Evolutionary conservation across 2,888 invertebrate species (phyloP).

Genomic region (Chouioia cunea): DNA sequence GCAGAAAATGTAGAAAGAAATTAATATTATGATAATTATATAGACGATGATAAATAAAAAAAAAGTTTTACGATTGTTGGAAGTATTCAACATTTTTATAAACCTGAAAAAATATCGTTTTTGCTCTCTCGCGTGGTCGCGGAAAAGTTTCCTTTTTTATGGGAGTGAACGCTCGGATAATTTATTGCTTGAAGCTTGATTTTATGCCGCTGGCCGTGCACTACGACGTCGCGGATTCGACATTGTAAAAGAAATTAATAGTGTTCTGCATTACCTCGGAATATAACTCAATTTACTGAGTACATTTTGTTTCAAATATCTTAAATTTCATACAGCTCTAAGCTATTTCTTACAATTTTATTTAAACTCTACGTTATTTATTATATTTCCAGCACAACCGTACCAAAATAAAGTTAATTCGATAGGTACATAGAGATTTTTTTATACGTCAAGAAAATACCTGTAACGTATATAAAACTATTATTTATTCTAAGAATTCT

Average conservation of each 20-base stretch:
- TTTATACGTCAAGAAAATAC: no score
- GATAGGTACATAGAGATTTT: no score
- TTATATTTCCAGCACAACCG: no score
- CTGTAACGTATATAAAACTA: no score
- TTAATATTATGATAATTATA: no score
- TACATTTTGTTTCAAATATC: not conserved
- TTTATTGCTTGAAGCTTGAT: slow-evolving; percentile 40
- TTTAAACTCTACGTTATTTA: no score
- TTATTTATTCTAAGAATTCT: no score
- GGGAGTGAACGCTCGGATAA: slow-evolving; percentile 30
- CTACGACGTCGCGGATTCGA: slow-evolving; percentile 29
- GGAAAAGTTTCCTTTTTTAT: slow-evolving; percentile 41
- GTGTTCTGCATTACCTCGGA: slow-evolving; percentile 22
- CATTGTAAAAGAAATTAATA: slow-evolving; percentile 45
- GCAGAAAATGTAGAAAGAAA: no score
- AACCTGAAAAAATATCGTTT: slow-evolving; percentile 44
- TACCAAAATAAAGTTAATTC: no score
- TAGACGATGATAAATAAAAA: not conserved
- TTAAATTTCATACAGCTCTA: no score
- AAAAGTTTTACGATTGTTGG: slow-evolving; percentile 37
- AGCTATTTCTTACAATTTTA: no score
- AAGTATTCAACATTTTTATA: slow-evolving; percentile 47
- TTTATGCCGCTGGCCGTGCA: slow-evolving; percentile 27
- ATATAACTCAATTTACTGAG: slow-evolving; percentile 35
- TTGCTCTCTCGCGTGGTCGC: slow-evolving; percentile 20